Conservation (phyloP, 2,113 vertebrate genomes). For the Pyxicephalus adspersus region DNA sequence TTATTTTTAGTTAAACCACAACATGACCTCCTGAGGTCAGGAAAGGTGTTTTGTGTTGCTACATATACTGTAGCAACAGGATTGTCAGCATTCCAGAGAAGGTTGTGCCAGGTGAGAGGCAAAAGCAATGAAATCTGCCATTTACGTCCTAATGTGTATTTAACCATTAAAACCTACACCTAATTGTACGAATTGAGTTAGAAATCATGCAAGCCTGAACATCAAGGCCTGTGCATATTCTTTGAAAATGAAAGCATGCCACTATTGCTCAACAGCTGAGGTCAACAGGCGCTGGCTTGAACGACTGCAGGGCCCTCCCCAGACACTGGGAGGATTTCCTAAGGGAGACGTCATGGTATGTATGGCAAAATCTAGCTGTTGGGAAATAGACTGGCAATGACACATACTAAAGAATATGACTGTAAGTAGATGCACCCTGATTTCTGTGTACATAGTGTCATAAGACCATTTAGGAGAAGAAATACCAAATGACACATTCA, state of each 20-base stretch:
- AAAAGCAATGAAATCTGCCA: too few species aligned
- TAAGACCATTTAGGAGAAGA: not conserved
- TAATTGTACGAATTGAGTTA: too few species aligned
- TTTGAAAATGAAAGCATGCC: not conserved
- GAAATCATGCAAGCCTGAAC: too few species aligned
- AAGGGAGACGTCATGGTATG: conserved; percentile 32
- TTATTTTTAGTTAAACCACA: not conserved
- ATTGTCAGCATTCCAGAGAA: not conserved
- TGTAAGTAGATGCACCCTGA: not conserved
- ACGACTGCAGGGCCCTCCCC: not conserved
- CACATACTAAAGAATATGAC: not conserved
- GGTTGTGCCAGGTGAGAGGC: too few species aligned
- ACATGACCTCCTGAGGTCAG: not conserved
- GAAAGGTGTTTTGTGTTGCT: not conserved
- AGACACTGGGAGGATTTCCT: conserved; percentile 11
- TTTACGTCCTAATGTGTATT: too few species aligned
- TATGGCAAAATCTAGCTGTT: conserved; percentile 11
- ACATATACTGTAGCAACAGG: not conserved
- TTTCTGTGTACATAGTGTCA: too few species aligned
- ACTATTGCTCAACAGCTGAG: not conserved
- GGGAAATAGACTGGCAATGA: not conserved
- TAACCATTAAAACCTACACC: too few species aligned
- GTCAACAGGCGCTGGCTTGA: not conserved
- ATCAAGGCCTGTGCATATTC: too few species aligned
- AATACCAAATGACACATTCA: not conserved